Evolutionary conservation across 1,140 invertebrate species (phyloP), one percentile per base, ranked within the genome.

Genomic region (Drosophila triauraria): DNA sequence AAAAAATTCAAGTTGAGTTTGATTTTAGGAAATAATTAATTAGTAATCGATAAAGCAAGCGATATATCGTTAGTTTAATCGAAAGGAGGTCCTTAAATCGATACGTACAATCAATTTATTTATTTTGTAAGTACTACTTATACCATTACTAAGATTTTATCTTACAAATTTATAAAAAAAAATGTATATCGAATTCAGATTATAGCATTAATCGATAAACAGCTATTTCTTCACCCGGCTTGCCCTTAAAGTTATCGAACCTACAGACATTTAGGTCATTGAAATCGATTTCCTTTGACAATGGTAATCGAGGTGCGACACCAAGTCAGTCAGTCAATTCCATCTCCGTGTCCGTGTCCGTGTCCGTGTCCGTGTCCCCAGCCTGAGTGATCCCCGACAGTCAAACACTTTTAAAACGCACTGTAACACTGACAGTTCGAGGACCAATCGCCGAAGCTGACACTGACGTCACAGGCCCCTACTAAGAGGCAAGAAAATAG

Each of bases 401-500:
- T 13, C 57, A 7, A 25, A 62, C 57, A 62, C 20, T 62, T 38
- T 12, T 47, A 23, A 63, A 67, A 67, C 43, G 63, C 58, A 67
- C 63, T 63, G 44, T 67, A 47, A 47, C 57, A 44, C 32, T 38
- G 58, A 50, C 61, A 67, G 47, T 32, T 48, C 61, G 25, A 25
- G 60, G 60, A 35, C 56, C 46, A 50, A 64, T 40, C 35, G 44
- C 12, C 32, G 48, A 17, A 8, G 15, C 4, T 13, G 12, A 13
- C n/a, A 5, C 69, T 74, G 69, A 75, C 71, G 71, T 75, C 69
- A 74, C 56, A 61, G 10, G 56, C 40, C 40, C 42, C 40, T 8
- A 53, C 40, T 8, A 53, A 58, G 27, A 48, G 40, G 51, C n/a
- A 42, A 15, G 50, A 53, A 63, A 40, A 20, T 53, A 20, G 38